These are phyloP conservation scores for Sebastes matsubarae DNA, from an alignment of 2,797 vertebrate species.

Conservation along the genomic window DNA sequence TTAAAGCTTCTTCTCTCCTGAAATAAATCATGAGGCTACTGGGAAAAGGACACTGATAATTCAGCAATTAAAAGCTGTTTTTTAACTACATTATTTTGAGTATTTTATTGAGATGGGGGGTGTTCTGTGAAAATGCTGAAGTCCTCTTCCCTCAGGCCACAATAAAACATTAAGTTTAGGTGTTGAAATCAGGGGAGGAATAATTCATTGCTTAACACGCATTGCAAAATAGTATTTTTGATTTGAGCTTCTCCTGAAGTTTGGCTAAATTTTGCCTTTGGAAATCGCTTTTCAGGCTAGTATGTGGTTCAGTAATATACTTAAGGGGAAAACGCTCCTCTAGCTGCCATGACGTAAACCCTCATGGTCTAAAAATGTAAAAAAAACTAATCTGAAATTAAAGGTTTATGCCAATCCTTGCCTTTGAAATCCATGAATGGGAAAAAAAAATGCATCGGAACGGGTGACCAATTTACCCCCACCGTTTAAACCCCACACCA, in stretches of 20 bases:
- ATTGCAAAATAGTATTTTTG: background rate
- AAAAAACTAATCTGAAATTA: constrained; percentile 16
- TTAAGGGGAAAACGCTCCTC: background rate
- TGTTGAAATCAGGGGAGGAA: background rate
- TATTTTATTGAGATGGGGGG: background rate
- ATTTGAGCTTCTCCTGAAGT: constrained; percentile 13
- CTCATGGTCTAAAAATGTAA: constrained; percentile 22
- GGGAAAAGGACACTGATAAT: background rate
- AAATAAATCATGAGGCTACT: background rate
- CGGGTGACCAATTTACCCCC: constrained; percentile 21
- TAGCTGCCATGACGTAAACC: background rate
- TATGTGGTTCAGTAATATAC: constrained; percentile 1
- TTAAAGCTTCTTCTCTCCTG: background rate
- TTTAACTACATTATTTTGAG: constrained; percentile 3
- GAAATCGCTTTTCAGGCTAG: constrained; percentile 6
- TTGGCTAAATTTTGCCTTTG: constrained; percentile 4
- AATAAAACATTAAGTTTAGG: constrained; percentile 24
- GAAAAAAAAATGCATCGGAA: constrained; percentile 17
- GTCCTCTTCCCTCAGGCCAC: constrained; percentile 5
- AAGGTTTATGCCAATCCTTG: constrained; percentile 24
- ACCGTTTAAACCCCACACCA: constrained; percentile 39
- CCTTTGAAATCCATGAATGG: constrained; percentile 53
- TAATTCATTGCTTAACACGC: constrained; percentile 1
- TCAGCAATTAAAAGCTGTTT: constrained; percentile 4
- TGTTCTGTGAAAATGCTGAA: background rate